Conservation (phyloP, 1,140 invertebrate genomes). For the Papilio polytes region DNA sequence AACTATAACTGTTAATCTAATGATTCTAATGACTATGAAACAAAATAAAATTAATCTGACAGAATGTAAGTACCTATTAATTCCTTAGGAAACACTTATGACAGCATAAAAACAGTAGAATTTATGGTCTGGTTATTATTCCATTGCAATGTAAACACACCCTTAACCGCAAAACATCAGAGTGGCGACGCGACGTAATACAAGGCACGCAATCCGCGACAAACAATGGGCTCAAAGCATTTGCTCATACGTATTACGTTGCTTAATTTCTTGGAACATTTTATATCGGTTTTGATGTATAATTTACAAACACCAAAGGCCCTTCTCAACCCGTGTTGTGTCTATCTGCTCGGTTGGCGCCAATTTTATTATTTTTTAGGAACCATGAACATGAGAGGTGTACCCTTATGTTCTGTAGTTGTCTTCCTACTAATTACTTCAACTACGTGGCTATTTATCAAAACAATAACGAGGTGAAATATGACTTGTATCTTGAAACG, state of each 20-base stretch:
- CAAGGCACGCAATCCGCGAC: conserved; percentile 14
- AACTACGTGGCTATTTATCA: background rate
- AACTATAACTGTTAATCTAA: background rate
- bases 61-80: too few species aligned
- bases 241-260: conserved; percentile 16
- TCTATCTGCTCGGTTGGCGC: background rate
- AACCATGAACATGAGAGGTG: too few species aligned
- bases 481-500: background rate
- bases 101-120: background rate
- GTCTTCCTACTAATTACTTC: background rate
- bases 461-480: background rate
- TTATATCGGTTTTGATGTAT: background rate
- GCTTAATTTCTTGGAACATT: background rate
- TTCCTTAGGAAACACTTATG: background rate
- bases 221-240: conserved; percentile 17
- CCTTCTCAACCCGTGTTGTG: too few species aligned
- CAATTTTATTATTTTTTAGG: background rate
- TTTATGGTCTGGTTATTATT: background rate
- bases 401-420: background rate
- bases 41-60: too few species aligned
- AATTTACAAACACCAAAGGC: too few species aligned
- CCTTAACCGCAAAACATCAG: conserved; percentile 13
- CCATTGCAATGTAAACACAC: background rate
- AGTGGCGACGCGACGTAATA: conserved; percentile 10
- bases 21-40: too few species aligned